Conservation (phyloP, 2,113 vertebrate species). For the Agelaius phoeniceus region DNA sequence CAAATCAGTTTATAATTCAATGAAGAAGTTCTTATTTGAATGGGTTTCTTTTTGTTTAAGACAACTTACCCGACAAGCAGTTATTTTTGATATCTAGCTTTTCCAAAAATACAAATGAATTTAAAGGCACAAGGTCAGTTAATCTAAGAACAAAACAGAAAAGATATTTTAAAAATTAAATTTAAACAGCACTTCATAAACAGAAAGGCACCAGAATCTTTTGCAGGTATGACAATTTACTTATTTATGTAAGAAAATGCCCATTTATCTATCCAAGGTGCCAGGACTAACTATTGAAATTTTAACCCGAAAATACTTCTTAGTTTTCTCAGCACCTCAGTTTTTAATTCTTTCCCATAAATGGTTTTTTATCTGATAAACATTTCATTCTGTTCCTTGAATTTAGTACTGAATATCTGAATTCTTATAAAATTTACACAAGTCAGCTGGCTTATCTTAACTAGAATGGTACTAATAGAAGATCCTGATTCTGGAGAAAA, state of each 20-base stretch:
- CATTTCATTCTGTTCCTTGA: neutral
- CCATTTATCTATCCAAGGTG: constrained; percentile 8
- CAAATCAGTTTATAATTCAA: neutral
- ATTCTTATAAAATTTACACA: neutral
- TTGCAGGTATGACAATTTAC: neutral
- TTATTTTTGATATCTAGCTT: constrained; percentile 86
- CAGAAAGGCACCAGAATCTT: neutral
- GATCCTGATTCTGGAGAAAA: neutral
- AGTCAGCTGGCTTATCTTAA: neutral
- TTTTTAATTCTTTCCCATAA: neutral
- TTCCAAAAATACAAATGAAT: constrained; percentile 82
- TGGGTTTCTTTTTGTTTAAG: neutral
- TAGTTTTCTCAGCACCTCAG: neutral
- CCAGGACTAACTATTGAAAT: neutral
- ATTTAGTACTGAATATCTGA: neutral
- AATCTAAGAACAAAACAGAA: constrained; percentile 77
- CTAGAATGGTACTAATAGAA: neutral
- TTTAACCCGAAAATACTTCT: neutral
- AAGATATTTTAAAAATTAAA: neutral
- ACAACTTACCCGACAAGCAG: constrained; percentile 87
- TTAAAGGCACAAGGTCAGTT: constrained; percentile 81
- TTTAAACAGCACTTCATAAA: neutral
- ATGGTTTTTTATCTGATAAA: neutral
- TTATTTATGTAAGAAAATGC: neutral
- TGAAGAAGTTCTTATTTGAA: neutral